These are phyloP conservation scores for Dolichomitus sp. DNA, from an alignment of 2,888 invertebrate genomes.

Conservation along the genomic window DNA sequence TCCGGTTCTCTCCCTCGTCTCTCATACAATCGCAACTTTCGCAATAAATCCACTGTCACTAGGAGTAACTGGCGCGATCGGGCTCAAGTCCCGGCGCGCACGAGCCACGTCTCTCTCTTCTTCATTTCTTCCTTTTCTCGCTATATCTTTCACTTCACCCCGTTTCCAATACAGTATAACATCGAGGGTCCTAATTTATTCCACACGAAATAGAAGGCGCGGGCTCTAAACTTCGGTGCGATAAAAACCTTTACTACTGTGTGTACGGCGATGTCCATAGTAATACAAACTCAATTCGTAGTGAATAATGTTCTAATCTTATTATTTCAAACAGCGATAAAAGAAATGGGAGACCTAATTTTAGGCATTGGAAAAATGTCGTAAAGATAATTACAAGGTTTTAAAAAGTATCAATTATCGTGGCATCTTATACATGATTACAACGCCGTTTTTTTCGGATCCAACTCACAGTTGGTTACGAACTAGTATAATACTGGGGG, in stretches of 20 bases:
- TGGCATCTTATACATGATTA: too few relatives aligned
- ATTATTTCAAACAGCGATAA: background rate
- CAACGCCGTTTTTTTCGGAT: too few relatives aligned
- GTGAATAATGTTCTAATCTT: background rate
- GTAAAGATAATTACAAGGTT: too few relatives aligned
- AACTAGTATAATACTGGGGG: too few relatives aligned
- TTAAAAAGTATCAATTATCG: too few relatives aligned
- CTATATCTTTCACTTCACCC: slow-evolving; percentile 51
- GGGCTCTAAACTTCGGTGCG: slow-evolving; percentile 9
- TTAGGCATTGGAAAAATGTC: too few relatives aligned
- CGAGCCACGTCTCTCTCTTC: slow-evolving; percentile 4
- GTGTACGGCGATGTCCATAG: background rate
- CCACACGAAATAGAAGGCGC: slow-evolving; percentile 7
- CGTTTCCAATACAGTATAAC: slow-evolving; percentile 20
- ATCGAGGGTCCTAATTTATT: slow-evolving; percentile 32
- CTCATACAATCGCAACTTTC: slow-evolving; percentile 78
- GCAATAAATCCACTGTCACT: slow-evolving; percentile 78
- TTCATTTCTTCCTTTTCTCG: slow-evolving; percentile 31
- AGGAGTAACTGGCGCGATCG: slow-evolving; percentile 76
- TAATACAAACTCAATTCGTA: background rate
- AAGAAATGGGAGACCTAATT: background rate
- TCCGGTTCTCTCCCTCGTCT: slow-evolving; percentile 60
- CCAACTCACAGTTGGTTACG: too few relatives aligned
- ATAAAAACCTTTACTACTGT: slow-evolving; percentile 28
- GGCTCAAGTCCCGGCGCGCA: slow-evolving; percentile 63